Evolutionary conservation across 2,797 vertebrate genomes (phyloP).

Genomic region (Chelon auratus): DNA sequence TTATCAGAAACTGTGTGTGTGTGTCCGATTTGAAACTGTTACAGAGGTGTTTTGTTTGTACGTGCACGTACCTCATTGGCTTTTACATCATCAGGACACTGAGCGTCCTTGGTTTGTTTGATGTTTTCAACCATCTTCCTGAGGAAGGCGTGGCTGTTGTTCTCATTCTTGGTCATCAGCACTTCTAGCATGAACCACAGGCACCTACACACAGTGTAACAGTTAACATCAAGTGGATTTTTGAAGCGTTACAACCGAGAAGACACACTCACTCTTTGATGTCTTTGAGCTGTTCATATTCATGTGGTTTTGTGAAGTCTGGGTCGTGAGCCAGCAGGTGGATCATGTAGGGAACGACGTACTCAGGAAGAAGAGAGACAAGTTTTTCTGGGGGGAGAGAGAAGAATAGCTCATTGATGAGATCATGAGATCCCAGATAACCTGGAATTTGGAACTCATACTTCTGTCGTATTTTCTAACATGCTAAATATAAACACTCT

Average conservation of each 20-base stretch:
- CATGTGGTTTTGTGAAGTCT: constrained; percentile 98
- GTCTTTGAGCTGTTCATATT: constrained; percentile 97
- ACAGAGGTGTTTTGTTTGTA: not conserved
- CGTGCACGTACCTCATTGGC: constrained; percentile 89
- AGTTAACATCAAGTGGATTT: not conserved
- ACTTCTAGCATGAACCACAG: constrained; percentile 99
- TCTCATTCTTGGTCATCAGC: constrained; percentile 99
- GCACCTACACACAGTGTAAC: constrained; percentile 85
- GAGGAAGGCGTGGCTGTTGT: constrained; percentile 98
- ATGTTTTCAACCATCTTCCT: constrained; percentile 99
- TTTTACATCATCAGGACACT: constrained; percentile 95
- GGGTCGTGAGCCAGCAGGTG: constrained; percentile 97
- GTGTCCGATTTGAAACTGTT: not conserved
- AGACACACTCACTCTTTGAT: constrained; percentile 94
- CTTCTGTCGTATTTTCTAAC: too few relatives aligned
- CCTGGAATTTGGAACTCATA: too few relatives aligned
- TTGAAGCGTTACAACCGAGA: not conserved
- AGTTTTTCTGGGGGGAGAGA: constrained; percentile 90
- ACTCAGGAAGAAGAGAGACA: constrained; percentile 94
- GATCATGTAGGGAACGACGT: constrained; percentile 98
- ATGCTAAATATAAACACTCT: not conserved
- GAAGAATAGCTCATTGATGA: not conserved
- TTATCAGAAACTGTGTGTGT: not conserved
- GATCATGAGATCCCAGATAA: too few relatives aligned
- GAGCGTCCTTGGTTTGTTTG: constrained; percentile 97